Conservation (phyloP, 1,140 invertebrate species). For the Neocloeon triangulifer region DNA sequence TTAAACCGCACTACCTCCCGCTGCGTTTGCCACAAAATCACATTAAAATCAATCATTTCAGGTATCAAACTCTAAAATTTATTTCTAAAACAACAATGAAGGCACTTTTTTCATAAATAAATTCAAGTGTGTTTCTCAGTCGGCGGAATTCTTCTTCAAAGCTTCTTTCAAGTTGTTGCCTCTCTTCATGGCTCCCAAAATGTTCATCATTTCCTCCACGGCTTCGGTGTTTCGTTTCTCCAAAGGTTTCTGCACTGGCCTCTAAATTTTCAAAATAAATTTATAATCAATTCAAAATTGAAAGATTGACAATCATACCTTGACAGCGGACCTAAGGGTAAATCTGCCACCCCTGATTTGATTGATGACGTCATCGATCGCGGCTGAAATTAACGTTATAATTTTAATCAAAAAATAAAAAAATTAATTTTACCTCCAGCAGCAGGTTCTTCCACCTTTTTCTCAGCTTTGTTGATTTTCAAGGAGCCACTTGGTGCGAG, state of each 20-base stretch:
- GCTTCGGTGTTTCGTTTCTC: slow-evolving; percentile 34
- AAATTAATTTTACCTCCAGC: too few species aligned
- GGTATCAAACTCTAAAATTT: too few species aligned
- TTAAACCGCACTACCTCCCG: too few species aligned
- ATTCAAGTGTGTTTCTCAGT: too few species aligned
- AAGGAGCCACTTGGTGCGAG: slow-evolving; percentile 4
- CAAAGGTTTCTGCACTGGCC: slow-evolving; percentile 26
- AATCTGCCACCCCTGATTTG: slow-evolving; percentile 50
- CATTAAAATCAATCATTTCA: too few species aligned
- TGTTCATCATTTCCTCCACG: slow-evolving; percentile 44
- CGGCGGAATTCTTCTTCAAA: too few species aligned
- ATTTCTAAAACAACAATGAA: too few species aligned
- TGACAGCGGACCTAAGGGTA: slow-evolving; percentile 37
- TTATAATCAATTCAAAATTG: neutral
- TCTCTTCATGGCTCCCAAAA: slow-evolving; percentile 38
- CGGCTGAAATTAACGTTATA: slow-evolving; percentile 17
- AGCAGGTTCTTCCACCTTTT: too few species aligned
- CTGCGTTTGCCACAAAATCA: too few species aligned
- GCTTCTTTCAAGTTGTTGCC: too few species aligned
- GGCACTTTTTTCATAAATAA: too few species aligned
- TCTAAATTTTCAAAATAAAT: slow-evolving; percentile 8
- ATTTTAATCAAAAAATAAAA: too few species aligned
- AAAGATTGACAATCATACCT: slow-evolving; percentile 18
- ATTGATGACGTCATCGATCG: slow-evolving; percentile 48
- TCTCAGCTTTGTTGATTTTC: slow-evolving; percentile 9